Evolutionary conservation across 2,888 invertebrate genomes (phyloP), one percentile per base, ranked within the genome.

Genomic region (Neelides folsomi): DNA sequence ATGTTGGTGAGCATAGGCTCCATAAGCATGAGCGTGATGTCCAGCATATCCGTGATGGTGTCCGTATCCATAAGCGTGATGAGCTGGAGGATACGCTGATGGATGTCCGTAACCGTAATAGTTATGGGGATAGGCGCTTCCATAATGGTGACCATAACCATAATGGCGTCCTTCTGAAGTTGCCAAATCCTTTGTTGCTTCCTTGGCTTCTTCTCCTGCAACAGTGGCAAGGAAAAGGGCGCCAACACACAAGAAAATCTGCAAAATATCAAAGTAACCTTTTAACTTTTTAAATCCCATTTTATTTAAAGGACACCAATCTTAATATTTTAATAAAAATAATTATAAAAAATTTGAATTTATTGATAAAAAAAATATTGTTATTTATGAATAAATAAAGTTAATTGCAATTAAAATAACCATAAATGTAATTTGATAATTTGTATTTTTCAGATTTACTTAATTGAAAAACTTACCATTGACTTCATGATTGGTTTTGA

Each of bases 81-180:
- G 41, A 7, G 19, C 42, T 27, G 15, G 35, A 15, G 37, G 19
- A 41, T 37, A 40, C 49, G 13, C 34, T 39, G 19, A 38, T 40
- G 34, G 13, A 48, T 27, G 27, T 27, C 18, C 48, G 9, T 15
- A 15, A 5, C 42, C 42, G 13, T 16, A 18, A 9, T 12, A 15
- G 18, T 5, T 15, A 34, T 20, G 13, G 10, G 41, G 41, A 18
- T 49, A 27, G 10, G 27, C 27, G 13, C 20, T 9, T 2, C 42
- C 40, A 7, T 41, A 49, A 2, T 42, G 41, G 20, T 20, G 19
- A 2, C 19, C 13, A 13, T 20, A 18, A 7, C 9, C 39, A 16
- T 49, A 49, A 41, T 43, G 19, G 16, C 34, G 40, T 12, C 49
- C 49, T n/a, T 16, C 49, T 2, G 49, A 16, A 13, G 49, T 49